phyloP scores from a whole-genome alignment of 2,113 vertebrate genomes.

The Poeciliopsis prolifica region DNA sequence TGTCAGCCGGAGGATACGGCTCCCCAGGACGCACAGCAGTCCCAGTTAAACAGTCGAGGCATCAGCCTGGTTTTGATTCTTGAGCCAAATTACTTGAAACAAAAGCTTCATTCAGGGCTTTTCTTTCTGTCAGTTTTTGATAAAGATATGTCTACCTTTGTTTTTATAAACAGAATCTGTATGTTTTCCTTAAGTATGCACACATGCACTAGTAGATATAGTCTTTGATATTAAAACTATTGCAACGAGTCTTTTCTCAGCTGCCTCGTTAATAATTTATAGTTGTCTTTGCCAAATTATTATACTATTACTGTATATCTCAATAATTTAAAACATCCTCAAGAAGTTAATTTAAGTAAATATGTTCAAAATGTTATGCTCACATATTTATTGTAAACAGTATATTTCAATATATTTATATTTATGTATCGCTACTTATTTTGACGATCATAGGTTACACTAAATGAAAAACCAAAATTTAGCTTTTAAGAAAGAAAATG shows the following conservation, averaged over 20 bases:
- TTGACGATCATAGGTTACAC: neutral
- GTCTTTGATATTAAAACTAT: constrained; percentile 11
- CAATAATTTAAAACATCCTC: neutral
- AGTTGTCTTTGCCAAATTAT: no score
- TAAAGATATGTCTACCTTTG: neutral
- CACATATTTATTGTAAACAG: no score
- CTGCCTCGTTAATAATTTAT: no score
- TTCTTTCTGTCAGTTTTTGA: neutral
- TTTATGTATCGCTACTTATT: neutral
- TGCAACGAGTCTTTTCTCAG: no score
- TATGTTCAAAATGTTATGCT: no score
- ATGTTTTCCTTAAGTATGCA: neutral
- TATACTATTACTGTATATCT: neutral
- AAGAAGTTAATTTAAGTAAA: no score
- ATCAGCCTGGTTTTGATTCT: neutral
- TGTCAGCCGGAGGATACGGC: constrained; percentile 74
- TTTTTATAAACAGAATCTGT: neutral
- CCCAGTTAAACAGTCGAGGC: constrained; percentile 38
- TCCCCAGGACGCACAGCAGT: constrained; percentile 62
- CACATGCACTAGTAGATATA: neutral
- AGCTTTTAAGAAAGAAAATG: no score
- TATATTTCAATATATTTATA: no score
- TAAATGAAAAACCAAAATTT: neutral
- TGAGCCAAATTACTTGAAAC: neutral
- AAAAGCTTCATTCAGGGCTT: neutral